A percentile compares a stretch with the other conserved stretches of the same genome.
Conservation (phyloP, 2,888 invertebrate genomes). For the Suillia variegata region DNA sequence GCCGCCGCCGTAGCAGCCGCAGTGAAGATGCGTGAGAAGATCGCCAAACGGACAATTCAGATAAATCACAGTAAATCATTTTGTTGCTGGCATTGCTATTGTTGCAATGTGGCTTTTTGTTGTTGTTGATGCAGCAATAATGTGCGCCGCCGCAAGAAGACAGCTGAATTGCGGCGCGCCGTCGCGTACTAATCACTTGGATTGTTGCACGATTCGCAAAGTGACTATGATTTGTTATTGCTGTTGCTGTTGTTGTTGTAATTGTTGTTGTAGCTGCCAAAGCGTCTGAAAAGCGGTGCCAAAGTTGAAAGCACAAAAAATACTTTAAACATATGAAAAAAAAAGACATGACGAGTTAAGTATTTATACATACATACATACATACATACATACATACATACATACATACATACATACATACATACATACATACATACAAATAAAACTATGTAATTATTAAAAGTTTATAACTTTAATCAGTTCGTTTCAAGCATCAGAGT, state of each 20-base stretch:
- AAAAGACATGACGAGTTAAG: too few species aligned
- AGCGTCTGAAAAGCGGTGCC: too few species aligned
- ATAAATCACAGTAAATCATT: constrained; percentile 57
- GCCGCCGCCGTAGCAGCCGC: not conserved
- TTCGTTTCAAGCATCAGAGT: too few species aligned
- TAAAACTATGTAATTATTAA: too few species aligned
- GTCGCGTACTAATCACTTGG: constrained; percentile 53
- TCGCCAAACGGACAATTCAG: constrained; percentile 54
- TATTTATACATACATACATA: too few species aligned
- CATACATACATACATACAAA: too few species aligned
- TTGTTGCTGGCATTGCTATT: constrained; percentile 28
- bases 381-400: too few species aligned
- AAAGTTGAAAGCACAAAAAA: too few species aligned
- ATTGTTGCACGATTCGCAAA: constrained; percentile 49
- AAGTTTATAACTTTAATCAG: too few species aligned
- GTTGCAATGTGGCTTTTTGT: not conserved
- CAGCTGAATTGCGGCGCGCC: constrained; percentile 50
- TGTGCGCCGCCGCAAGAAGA: constrained; percentile 23
- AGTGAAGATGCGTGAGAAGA: constrained; percentile 48
- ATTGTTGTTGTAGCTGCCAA: not conserved
- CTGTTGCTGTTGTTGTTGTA: not conserved
- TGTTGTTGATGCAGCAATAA: not conserved
- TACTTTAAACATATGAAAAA: too few species aligned
- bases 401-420: too few species aligned
- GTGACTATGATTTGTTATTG: constrained; percentile 4